Conservation (phyloP, 1,140 invertebrate species). For the Drosophila pruinosa region DNA sequence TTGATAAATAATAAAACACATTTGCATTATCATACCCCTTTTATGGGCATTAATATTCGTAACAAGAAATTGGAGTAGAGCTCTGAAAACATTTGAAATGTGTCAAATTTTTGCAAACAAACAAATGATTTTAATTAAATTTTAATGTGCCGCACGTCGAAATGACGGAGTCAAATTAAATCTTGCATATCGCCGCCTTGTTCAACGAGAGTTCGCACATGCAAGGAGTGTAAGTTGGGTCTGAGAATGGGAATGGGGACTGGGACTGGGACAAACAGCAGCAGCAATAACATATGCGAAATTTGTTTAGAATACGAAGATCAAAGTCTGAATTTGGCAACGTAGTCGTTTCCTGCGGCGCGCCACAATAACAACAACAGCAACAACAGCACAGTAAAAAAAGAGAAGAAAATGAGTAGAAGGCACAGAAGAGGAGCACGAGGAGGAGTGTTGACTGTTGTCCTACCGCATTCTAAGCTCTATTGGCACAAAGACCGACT, state of each 20-base stretch:
- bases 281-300: constrained; percentile 20
- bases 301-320: constrained; percentile 50
- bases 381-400: constrained; percentile 21
- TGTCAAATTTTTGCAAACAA: constrained; percentile 46
- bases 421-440: not conserved
- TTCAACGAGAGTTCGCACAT: constrained; percentile 34
- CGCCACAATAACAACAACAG: constrained; percentile 25
- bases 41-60: too few relatives aligned
- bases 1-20: too few relatives aligned
- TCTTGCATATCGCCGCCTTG: constrained; percentile 72
- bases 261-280: constrained; percentile 23
- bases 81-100: constrained; percentile 29
- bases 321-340: constrained; percentile 15
- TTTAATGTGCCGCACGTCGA: constrained; percentile 42
- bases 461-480: constrained; percentile 79
- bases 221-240: constrained; percentile 10
- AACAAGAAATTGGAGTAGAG: not conserved
- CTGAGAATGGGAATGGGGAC: not conserved
- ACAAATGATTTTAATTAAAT: constrained; percentile 67
- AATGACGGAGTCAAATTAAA: constrained; percentile 58
- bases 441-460: constrained; percentile 39
- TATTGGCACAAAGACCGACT: constrained; percentile 79
- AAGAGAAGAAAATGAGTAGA: constrained; percentile 2
- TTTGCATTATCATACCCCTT: too few relatives aligned
- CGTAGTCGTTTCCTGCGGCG: constrained; percentile 57